A percentile compares a stretch with the other conserved stretches of the same genome.
phyloP scores from a whole-genome alignment of 2,113 vertebrate species.

The Etheostoma cragini region DNA sequence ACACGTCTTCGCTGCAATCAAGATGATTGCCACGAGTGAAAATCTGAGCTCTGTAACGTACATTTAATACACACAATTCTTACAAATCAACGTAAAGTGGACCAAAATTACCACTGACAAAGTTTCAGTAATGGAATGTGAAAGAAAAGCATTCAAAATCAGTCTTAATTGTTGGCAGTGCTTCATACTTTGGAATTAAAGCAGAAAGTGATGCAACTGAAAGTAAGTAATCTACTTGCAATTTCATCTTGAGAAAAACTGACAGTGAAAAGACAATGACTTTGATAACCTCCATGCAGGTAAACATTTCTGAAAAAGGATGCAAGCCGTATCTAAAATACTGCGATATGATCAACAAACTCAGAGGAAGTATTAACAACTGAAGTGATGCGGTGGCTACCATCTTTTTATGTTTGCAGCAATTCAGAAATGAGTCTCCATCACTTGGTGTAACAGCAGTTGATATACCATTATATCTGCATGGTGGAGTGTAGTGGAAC shows the following conservation, averaged over 20 bases:
- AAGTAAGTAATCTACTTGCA: not conserved
- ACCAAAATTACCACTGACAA: not conserved
- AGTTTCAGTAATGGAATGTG: not conserved
- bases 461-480: conserved; percentile 5
- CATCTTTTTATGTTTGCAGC: not conserved
- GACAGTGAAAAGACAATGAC: not conserved
- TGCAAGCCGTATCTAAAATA: not conserved
- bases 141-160: not conserved
- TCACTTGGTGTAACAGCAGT: conserved; percentile 5
- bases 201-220: conserved; percentile 3
- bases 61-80: not conserved
- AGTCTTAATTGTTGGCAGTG: not conserved
- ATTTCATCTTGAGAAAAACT: not conserved
- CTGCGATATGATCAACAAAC: not conserved
- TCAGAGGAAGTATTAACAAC: conserved; percentile 1
- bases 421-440: not conserved
- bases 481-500: not conserved
- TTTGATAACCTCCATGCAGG: not conserved
- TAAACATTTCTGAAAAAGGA: not conserved
- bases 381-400: not conserved
- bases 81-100: conserved; percentile 7
- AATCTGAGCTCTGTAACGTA: conserved; percentile 3
- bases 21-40: conserved; percentile 34
- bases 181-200: not conserved
- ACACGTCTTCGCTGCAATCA: conserved; percentile 25